phyloP scores from a whole-genome alignment of 2,113 vertebrate genomes.

The Zosterops japonicus region DNA sequence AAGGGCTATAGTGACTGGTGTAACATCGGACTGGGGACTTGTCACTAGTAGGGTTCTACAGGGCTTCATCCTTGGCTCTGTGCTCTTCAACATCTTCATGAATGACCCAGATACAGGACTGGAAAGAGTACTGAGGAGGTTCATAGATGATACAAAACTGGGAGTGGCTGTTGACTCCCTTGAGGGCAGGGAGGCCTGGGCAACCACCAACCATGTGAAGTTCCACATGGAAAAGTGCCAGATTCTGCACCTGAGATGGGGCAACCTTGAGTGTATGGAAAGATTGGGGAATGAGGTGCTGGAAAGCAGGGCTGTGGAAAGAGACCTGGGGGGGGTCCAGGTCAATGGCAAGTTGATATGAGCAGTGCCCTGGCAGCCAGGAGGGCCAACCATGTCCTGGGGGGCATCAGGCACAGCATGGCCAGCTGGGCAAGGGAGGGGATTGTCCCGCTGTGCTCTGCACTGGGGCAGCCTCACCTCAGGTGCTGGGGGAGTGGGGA shows the following conservation, averaged over 20 bases:
- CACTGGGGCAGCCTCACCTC: rapidly evolving
- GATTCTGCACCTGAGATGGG: neutral
- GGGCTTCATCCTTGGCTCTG: neutral
- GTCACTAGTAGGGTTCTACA: neutral
- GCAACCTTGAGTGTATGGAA: neutral
- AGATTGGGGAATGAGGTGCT: neutral
- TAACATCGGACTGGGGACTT: neutral
- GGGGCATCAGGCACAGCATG: neutral
- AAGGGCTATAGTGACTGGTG: neutral
- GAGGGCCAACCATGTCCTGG: rapidly evolving
- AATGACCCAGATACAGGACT: neutral
- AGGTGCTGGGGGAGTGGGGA: too few relatives aligned
- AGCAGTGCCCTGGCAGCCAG: neutral
- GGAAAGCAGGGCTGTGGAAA: neutral
- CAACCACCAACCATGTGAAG: neutral
- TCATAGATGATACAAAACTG: neutral
- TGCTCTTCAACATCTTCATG: neutral
- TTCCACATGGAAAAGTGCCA: neutral
- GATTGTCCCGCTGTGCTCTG: neutral
- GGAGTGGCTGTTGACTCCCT: neutral
- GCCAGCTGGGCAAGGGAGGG: rapidly evolving
- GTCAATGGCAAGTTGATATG: neutral
- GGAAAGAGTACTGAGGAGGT: neutral
- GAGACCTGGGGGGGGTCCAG: neutral
- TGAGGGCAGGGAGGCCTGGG: neutral